These are phyloP conservation scores for Stratiolaelaps scimitus DNA, from an alignment of 1,140 invertebrate species.

Conservation along the genomic window DNA sequence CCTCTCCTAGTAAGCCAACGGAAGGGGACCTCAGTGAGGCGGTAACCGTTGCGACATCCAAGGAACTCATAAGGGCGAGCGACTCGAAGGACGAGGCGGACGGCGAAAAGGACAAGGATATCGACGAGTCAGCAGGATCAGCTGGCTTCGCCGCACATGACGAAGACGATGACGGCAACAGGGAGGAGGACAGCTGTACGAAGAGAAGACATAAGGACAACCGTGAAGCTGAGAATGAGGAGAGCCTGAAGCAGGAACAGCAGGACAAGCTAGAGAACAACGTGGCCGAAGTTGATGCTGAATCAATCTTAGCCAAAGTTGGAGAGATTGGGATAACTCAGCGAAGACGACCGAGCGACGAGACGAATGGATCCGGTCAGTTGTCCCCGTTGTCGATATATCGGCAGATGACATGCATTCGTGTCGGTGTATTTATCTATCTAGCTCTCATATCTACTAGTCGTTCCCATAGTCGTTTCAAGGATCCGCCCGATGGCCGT, in stretches of 20 bases:
- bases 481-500: too few species aligned
- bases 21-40: neutral
- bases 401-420: too few species aligned
- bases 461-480: too few species aligned
- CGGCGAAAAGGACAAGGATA: constrained; percentile 30
- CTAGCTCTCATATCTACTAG: too few species aligned
- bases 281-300: constrained; percentile 4
- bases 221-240: constrained; percentile 27
- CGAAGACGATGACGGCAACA: constrained; percentile 2
- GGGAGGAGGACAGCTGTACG: neutral
- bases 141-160: neutral
- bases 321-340: constrained; percentile 23
- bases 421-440: too few species aligned
- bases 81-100: neutral
- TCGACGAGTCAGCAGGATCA: neutral
- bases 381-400: too few species aligned
- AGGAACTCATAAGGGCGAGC: too few species aligned
- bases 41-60: neutral
- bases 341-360: neutral
- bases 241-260: neutral
- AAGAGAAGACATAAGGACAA: neutral
- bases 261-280: too few species aligned
- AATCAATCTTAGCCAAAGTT: constrained; percentile 10
- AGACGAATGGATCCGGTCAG: neutral
- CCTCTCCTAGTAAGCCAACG: too few species aligned